Conservation (phyloP, 2,888 invertebrate genomes). For the Drosophila conformis region DNA sequence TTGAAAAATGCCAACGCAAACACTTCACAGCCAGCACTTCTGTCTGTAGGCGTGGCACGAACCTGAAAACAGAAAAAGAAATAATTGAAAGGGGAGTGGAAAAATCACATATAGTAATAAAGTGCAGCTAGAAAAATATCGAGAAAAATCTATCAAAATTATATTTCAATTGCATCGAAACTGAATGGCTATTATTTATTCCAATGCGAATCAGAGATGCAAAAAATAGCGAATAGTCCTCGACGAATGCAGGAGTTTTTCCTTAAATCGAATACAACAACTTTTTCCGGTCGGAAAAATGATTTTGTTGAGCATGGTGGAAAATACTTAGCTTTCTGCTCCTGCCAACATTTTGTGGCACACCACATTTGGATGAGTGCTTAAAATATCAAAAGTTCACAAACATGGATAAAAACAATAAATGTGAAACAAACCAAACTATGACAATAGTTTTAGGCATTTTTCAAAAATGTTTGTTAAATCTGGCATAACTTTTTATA, state of each 20-base stretch:
- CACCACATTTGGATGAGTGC: neutral
- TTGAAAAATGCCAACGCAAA: conserved; percentile 63
- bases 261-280: neutral
- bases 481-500: neutral
- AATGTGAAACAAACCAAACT: neutral
- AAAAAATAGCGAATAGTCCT: neutral
- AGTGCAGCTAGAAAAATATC: conserved; percentile 40
- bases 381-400: neutral
- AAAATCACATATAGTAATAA: conserved; percentile 1
- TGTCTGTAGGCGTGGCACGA: conserved; percentile 49
- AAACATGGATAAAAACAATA: neutral
- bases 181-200: conserved; percentile 32
- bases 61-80: conserved; percentile 21
- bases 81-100: neutral
- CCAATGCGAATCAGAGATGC: neutral
- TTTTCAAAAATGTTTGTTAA: neutral
- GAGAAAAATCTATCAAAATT: conserved; percentile 72
- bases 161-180: conserved; percentile 58
- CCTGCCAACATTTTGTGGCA: neutral
- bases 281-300: neutral
- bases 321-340: neutral
- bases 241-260: neutral
- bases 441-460: neutral
- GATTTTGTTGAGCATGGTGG: neutral
- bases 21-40: conserved; percentile 29